Evolutionary conservation across 2,113 vertebrate genomes (phyloP).

Genomic region (Nothobranchius furzeri): DNA sequence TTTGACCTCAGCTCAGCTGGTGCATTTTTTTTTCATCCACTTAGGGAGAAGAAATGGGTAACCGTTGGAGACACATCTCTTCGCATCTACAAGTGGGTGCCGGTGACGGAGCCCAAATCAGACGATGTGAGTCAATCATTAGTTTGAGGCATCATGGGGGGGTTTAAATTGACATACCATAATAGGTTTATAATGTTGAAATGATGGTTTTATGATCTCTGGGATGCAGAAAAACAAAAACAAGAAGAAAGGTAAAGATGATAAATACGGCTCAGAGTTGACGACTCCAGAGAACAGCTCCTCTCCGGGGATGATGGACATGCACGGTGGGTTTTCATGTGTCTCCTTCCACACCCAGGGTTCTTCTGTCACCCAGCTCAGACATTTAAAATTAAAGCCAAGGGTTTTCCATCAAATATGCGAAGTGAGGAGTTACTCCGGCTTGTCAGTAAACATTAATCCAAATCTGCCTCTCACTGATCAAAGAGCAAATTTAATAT

Average conservation of each 20-base stretch:
- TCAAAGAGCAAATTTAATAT: too few relatives aligned
- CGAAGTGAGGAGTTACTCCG: neutral
- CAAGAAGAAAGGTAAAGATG: constrained; percentile 96
- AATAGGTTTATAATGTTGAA: neutral
- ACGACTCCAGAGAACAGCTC: constrained; percentile 98
- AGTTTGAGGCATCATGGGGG: neutral
- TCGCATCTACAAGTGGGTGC: constrained; percentile 98
- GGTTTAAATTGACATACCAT: too few relatives aligned
- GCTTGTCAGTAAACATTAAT: neutral
- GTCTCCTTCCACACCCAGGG: too few relatives aligned
- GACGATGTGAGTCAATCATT: constrained; percentile 88
- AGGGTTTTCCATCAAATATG: too few relatives aligned
- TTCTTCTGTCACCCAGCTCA: neutral
- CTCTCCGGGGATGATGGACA: constrained; percentile 98
- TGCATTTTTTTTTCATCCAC: neutral
- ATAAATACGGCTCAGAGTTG: constrained; percentile 93
- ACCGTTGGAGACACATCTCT: constrained; percentile 97
- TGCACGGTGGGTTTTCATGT: constrained; percentile 85
- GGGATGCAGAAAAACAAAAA: constrained; percentile 90
- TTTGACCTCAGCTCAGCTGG: neutral
- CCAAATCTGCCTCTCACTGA: neutral
- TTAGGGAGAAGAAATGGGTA: constrained; percentile 99
- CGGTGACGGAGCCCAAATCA: constrained; percentile 94
- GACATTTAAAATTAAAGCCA: too few relatives aligned
- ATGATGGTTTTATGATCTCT: neutral